phyloP scores from a whole-genome alignment of 2,888 invertebrate genomes.

The Clusia tigrina region DNA sequence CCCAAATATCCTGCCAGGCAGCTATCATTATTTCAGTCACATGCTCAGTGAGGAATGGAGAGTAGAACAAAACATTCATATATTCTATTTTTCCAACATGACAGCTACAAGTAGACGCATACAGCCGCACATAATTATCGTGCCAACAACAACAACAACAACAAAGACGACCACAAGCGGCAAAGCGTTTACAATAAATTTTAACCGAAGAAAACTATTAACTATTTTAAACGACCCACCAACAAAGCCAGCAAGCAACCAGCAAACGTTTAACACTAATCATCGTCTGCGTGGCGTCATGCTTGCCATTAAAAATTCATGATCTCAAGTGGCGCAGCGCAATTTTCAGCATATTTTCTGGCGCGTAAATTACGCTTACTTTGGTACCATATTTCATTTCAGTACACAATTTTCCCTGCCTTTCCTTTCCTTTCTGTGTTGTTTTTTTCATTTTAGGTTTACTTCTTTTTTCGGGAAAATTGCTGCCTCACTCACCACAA shows the following conservation, averaged over 20 bases:
- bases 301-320: slow-evolving; percentile 25
- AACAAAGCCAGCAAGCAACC: neutral
- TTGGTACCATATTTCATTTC: slow-evolving; percentile 2
- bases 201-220: neutral
- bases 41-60: too few relatives aligned
- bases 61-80: too few relatives aligned
- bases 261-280: slow-evolving; percentile 22
- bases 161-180: neutral
- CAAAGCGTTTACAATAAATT: neutral
- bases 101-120: slow-evolving; percentile 2
- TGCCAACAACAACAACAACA: neutral
- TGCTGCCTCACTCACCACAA: slow-evolving; percentile 4
- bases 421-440: neutral
- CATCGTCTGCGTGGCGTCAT: slow-evolving; percentile 19
- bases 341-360: slow-evolving; percentile 7
- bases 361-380: slow-evolving; percentile 10
- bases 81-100: slow-evolving; percentile 3
- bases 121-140: neutral
- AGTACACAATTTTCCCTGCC: neutral
- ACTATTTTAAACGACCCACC: slow-evolving; percentile 2
- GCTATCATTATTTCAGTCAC: too few relatives aligned
- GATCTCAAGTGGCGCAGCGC: slow-evolving; percentile 23
- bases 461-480: neutral
- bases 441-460: neutral
- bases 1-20: too few relatives aligned